A percentile compares a stretch with the other conserved stretches of the same genome.
phyloP scores from a whole-genome alignment of 2,113 vertebrate genomes.

The Neofelis nebulosa region DNA sequence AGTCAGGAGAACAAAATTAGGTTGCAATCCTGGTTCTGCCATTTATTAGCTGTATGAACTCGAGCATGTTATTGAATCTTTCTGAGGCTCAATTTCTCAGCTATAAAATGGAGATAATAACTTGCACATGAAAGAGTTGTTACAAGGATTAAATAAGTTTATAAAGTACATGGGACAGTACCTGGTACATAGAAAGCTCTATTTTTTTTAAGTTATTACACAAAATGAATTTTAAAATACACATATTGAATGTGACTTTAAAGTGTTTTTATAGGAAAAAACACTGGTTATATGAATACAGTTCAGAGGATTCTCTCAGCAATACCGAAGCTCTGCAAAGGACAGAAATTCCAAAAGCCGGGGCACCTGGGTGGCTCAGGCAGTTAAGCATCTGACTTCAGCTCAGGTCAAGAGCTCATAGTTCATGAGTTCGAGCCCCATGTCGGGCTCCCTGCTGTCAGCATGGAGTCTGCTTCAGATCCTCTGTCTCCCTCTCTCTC shows the following conservation, averaged over 20 bases:
- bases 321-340: background rate
- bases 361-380: too few relatives aligned
- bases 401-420: too few relatives aligned
- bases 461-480: too few relatives aligned
- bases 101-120: background rate
- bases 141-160: background rate
- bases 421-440: too few relatives aligned
- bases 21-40: background rate
- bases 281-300: background rate
- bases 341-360: background rate
- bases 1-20: background rate
- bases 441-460: too few relatives aligned
- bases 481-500: too few relatives aligned
- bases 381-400: too few relatives aligned
- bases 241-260: background rate
- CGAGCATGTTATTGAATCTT: background rate
- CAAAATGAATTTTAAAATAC: slow-evolving; percentile 4
- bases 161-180: background rate
- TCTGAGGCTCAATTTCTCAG: background rate
- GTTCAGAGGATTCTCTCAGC: background rate
- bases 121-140: background rate
- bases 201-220: background rate
- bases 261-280: background rate
- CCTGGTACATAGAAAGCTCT: background rate
- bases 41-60: background rate